Conservation (phyloP, 2,797 vertebrate genomes). For the Cuculus canorus region DNA sequence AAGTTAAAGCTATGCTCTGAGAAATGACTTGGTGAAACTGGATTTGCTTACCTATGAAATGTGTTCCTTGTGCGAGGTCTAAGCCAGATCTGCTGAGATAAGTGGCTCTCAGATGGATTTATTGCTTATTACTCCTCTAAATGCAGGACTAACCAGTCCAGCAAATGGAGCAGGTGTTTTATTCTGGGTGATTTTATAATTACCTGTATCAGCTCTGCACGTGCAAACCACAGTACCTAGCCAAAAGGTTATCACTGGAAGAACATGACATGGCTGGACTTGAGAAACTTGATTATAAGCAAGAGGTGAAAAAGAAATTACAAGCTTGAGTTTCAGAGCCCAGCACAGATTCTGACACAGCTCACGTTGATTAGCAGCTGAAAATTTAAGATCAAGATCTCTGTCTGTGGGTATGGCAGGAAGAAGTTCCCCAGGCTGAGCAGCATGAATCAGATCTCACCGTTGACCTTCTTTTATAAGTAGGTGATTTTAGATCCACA, state of each 20-base stretch:
- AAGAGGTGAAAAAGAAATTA: background rate
- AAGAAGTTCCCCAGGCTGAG: background rate
- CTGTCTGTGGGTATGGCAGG: background rate
- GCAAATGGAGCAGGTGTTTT: conserved; percentile 15
- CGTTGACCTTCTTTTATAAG: background rate
- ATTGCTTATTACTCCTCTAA: background rate
- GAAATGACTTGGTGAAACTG: conserved; percentile 1
- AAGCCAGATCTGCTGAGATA: conserved; percentile 30
- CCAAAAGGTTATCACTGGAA: background rate
- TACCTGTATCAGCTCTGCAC: background rate
- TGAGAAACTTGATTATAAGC: background rate
- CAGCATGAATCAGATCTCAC: background rate
- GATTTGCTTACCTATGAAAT: conserved; percentile 30
- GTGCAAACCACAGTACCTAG: background rate
- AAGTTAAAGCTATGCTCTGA: background rate
- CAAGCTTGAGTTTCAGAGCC: background rate
- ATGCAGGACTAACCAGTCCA: conserved; percentile 26
- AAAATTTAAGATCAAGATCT: background rate
- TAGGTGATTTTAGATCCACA: background rate
- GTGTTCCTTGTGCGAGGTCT: background rate
- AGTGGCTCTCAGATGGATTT: background rate
- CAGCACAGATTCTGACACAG: background rate
- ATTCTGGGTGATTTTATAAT: background rate
- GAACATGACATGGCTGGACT: background rate
- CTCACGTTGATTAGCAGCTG: background rate